A percentile compares a stretch with the other conserved stretches of the same genome.
These are phyloP conservation scores for Drosophila varians DNA, from an alignment of 1,140 invertebrate species.

Conservation along the genomic window DNA sequence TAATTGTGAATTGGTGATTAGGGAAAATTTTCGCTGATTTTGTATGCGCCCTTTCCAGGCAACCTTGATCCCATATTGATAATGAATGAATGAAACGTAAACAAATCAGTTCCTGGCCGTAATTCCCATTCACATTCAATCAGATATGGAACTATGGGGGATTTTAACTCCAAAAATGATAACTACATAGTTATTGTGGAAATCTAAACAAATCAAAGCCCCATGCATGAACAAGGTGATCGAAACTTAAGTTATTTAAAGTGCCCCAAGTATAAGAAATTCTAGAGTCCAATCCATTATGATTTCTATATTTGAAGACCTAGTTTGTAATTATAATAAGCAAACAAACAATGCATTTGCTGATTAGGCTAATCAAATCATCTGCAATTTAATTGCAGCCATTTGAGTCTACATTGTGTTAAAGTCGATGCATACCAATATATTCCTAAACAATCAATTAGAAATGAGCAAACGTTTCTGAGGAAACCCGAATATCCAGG, in stretches of 20 bases:
- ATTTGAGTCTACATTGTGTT: slow-evolving; percentile 10
- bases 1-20: neutral
- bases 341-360: slow-evolving; percentile 57
- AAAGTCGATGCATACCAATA: neutral
- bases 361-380: slow-evolving; percentile 55
- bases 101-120: slow-evolving; percentile 6
- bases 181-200: too few species aligned
- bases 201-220: too few species aligned
- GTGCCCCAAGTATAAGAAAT: neutral
- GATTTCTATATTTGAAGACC: slow-evolving; percentile 58
- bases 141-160: neutral
- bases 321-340: slow-evolving; percentile 41
- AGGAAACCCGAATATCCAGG: slow-evolving; percentile 10
- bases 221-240: neutral
- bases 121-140: slow-evolving; percentile 27
- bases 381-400: slow-evolving; percentile 26
- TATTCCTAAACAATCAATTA: neutral
- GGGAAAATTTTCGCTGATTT: neutral
- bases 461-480: neutral
- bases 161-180: neutral
- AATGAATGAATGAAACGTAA: slow-evolving; percentile 15
- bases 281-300: neutral
- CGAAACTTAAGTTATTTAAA: neutral
- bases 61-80: slow-evolving; percentile 19
- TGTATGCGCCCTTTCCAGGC: neutral